Conservation (phyloP, 1,140 invertebrate species). For the Rhizoglyphus robini region DNA sequence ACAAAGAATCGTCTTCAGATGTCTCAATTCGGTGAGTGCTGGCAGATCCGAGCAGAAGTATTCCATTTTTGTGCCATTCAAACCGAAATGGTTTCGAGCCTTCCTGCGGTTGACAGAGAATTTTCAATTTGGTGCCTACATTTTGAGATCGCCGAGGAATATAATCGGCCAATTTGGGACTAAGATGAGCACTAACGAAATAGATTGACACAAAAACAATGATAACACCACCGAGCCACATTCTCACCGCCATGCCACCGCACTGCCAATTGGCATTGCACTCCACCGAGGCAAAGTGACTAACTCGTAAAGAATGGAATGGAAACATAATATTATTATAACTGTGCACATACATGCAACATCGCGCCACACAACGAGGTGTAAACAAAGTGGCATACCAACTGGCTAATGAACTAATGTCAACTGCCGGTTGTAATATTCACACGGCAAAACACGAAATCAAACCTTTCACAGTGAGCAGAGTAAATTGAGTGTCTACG, state of each 20-base stretch:
- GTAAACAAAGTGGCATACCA: no score
- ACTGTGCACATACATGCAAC: no score
- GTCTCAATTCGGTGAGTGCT: not conserved
- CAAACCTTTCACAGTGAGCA: slow-evolving; percentile 25
- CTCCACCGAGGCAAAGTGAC: no score
- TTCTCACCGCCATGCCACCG: no score
- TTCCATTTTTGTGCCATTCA: not conserved
- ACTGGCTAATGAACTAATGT: not conserved
- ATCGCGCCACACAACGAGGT: no score
- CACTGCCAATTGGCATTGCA: no score
- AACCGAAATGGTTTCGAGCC: not conserved
- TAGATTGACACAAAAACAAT: no score
- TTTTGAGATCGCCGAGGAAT: not conserved
- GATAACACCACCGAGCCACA: no score
- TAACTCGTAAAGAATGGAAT: no score
- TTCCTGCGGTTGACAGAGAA: not conserved
- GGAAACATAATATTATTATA: no score
- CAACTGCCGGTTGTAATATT: not conserved
- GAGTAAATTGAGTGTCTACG: slow-evolving; percentile 24
- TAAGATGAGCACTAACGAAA: no score
- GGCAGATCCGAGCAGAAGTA: not conserved
- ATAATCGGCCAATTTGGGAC: no score
- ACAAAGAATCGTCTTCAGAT: not conserved
- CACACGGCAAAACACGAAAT: not conserved
- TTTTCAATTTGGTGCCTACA: slow-evolving; percentile 14